Conservation (phyloP, 1,140 invertebrate species). For the Caligus rogercresseyi region DNA sequence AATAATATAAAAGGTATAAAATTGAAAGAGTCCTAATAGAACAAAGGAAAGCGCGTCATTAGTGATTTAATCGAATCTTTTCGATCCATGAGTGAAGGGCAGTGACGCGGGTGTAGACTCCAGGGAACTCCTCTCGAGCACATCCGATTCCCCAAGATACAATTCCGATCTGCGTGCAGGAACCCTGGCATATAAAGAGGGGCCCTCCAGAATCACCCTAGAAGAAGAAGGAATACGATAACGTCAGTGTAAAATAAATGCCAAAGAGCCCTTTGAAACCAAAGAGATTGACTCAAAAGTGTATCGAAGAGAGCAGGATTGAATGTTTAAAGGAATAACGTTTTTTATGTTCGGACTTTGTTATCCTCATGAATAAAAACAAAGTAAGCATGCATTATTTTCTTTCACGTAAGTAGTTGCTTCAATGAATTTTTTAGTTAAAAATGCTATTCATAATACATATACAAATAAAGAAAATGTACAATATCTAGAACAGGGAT, state of each 20-base stretch:
- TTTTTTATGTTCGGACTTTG: too few relatives aligned
- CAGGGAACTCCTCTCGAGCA: constrained; percentile 25
- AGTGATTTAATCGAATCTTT: background rate
- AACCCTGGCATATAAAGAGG: background rate
- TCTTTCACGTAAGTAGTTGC: too few relatives aligned
- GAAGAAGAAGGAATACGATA: background rate
- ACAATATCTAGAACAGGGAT: too few relatives aligned
- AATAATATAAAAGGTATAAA: background rate
- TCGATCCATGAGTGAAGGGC: constrained; percentile 26
- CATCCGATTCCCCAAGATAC: constrained; percentile 30
- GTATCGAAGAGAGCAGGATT: too few relatives aligned
- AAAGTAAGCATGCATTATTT: too few relatives aligned
- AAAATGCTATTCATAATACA: too few relatives aligned
- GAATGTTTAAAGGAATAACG: too few relatives aligned
- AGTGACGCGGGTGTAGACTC: constrained; percentile 28
- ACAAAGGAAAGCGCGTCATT: background rate
- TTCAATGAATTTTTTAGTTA: too few relatives aligned
- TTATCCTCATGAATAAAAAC: too few relatives aligned
- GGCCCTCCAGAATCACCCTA: constrained; percentile 17
- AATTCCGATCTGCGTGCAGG: constrained; percentile 36
- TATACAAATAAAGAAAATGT: too few relatives aligned
- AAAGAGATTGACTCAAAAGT: too few relatives aligned
- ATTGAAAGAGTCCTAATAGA: background rate
- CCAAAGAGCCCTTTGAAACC: background rate
- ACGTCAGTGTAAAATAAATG: background rate